Base-by-base conservation (phyloP, 2,888 invertebrate genomes). In the Cenopis cana region DNA sequence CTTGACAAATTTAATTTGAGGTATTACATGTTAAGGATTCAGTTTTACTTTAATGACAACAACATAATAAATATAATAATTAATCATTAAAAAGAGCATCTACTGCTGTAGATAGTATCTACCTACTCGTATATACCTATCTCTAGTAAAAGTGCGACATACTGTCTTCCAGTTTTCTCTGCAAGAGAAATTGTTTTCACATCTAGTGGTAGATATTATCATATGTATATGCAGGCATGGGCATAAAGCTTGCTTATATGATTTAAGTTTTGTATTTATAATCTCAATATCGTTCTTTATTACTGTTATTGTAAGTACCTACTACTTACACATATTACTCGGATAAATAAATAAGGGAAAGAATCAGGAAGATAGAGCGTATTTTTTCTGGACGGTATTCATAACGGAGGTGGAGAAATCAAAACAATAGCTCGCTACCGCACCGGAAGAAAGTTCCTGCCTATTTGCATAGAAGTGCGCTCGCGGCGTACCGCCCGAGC, bases 401-500 rank as follows among this genome's bases (percentile, higher is more conserved):
- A 77, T 33, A 12, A 18, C 20, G 54, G 81, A 82, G 81, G 80
- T 77, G 84, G 89, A 88, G 91, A 91, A 91, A 91, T 91, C 89
- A 87, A 86, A 85, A 89, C 88, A 89, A 88, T 87, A 88, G 82
- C 85, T 85, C 83, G 83, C 84, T 81, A 82, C 82, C 78, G 79
- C 83, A 82, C 87, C 89, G 89, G 90, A 92, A 91, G 92, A 92
- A 93, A 92, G 91, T 92, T 90, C 89, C 89, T 88, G 86, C 78
- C 82, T 80, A 92, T 92, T 91, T 90, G 88, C 93, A 93, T 91
- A 86, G 88, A 82, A 60, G 60, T 68, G 75, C 74, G 74, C 67
- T 61, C 57, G 75, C 74, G 69, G 68, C 82, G 82, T 84, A 84
- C 81, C 83, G 82, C 82, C 79, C 77, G 78, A 81, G 79, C 76